Percentiles rank a stretch among this genome's conserved stretches.
Evolutionary conservation across 2,888 invertebrate species (phyloP).

Genomic region (Candidula unifasciata): DNA sequence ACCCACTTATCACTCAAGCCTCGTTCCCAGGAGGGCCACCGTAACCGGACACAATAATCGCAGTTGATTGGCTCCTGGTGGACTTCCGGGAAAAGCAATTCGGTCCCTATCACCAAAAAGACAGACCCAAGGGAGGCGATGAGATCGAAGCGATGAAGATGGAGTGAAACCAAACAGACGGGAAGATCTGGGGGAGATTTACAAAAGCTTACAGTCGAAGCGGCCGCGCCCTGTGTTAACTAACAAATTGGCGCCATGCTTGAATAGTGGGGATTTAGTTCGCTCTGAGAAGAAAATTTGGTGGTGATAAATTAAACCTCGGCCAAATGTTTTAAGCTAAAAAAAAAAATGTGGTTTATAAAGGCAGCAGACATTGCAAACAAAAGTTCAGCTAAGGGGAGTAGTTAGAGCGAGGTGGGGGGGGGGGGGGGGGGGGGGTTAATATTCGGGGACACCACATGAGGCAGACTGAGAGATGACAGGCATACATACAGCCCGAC

Average conservation of each 20-base stretch:
- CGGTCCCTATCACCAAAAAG: conserved; percentile 30
- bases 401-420: neutral
- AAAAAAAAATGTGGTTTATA: neutral
- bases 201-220: conserved; percentile 3
- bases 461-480: too few relatives aligned
- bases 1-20: conserved; percentile 34
- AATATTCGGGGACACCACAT: too few relatives aligned
- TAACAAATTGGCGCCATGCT: conserved; percentile 11
- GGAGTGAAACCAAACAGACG: conserved; percentile 15
- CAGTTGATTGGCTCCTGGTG: conserved; percentile 47
- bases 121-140: conserved; percentile 39
- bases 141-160: conserved; percentile 36
- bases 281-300: neutral
- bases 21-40: conserved; percentile 28
- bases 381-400: neutral
- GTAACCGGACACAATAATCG: conserved; percentile 32
- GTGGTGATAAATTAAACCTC: neutral
- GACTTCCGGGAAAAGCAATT: conserved; percentile 47
- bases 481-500: too few relatives aligned
- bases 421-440: neutral
- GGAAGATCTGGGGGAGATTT: conserved; percentile 26
- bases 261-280: neutral
- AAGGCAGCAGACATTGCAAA: neutral
- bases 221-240: neutral
- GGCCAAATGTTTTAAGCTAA: neutral